phyloP scores from a whole-genome alignment of 2,113 vertebrate genomes.

The Notothenia coriiceps region DNA sequence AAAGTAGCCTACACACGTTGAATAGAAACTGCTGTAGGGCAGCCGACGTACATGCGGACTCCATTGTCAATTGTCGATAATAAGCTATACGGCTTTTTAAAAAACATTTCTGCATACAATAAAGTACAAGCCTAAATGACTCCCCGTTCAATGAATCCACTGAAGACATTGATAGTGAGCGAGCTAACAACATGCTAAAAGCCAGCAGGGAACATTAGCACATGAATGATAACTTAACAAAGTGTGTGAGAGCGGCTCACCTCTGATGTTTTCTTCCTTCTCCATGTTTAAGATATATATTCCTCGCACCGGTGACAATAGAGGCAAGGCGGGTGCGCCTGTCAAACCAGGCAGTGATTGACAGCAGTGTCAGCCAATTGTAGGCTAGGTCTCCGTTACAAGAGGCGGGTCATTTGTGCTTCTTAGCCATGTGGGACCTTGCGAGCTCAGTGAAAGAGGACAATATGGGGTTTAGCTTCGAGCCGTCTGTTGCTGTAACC shows the following conservation, averaged over 20 bases:
- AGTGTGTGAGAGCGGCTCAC: conserved; percentile 17
- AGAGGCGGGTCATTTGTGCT: conserved; percentile 25
- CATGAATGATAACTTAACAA: too few relatives aligned
- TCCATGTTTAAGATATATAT: conserved; percentile 36
- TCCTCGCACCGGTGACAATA: conserved; percentile 54
- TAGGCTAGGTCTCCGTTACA: rapidly evolving
- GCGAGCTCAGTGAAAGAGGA: not conserved
- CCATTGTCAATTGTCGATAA: not conserved
- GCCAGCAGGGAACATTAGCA: not conserved
- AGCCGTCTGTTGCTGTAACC: not conserved
- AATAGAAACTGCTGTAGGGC: not conserved
- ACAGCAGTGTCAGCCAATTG: conserved; percentile 39
- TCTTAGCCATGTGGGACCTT: not conserved
- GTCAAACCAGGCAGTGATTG: conserved; percentile 24
- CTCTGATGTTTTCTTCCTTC: conserved; percentile 45
- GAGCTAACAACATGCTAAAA: not conserved
- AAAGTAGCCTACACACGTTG: not conserved
- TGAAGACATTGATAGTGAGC: not conserved
- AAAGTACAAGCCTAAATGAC: not conserved
- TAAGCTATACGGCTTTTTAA: not conserved
- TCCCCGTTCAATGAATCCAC: not conserved
- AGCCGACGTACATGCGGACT: too few relatives aligned
- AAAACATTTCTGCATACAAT: not conserved
- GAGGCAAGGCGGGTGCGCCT: conserved; percentile 34
- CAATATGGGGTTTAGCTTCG: not conserved